Percentiles rank a stretch among this genome's conserved stretches.
phyloP scores from a whole-genome alignment of 2,113 vertebrate species.

The human (Homo sapiens) region DNA sequence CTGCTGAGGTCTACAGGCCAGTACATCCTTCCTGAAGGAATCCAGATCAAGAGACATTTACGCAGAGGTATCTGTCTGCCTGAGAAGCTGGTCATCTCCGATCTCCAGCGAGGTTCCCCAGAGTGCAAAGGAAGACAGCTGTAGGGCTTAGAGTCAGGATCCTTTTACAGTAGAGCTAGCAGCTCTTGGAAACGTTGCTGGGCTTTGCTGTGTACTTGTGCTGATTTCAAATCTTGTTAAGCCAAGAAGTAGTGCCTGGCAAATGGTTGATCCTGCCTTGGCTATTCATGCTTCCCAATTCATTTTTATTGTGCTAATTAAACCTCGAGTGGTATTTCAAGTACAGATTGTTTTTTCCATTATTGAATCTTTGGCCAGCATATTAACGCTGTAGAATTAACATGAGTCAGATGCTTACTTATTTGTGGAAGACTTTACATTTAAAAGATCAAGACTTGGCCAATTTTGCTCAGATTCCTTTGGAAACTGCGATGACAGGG shows the following conservation, averaged over 20 bases:
- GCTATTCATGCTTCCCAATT: slow-evolving; percentile 76
- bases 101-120: background rate
- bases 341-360: slow-evolving; percentile 75
- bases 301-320: slow-evolving; percentile 83
- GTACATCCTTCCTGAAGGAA: background rate
- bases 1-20: background rate
- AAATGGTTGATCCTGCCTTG: slow-evolving; percentile 76
- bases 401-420: slow-evolving; percentile 71
- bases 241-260: slow-evolving; percentile 76
- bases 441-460: slow-evolving; percentile 66
- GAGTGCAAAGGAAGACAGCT: slow-evolving; percentile 14
- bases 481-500: slow-evolving; percentile 44
- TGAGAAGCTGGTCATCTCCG: background rate
- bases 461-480: slow-evolving; percentile 63
- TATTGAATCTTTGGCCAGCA: slow-evolving; percentile 63
- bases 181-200: slow-evolving; percentile 65
- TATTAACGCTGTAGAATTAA: slow-evolving; percentile 71
- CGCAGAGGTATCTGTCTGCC: background rate
- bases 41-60: background rate
- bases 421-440: slow-evolving; percentile 68
- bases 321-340: slow-evolving; percentile 79
- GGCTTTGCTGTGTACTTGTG: slow-evolving; percentile 66
- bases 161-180: slow-evolving; percentile 39
- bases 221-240: slow-evolving; percentile 81
- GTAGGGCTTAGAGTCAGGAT: slow-evolving; percentile 41